Percentiles rank a stretch among this genome's conserved stretches.
phyloP scores from a whole-genome alignment of 1,140 invertebrate genomes.

The Ceratina australensis region DNA sequence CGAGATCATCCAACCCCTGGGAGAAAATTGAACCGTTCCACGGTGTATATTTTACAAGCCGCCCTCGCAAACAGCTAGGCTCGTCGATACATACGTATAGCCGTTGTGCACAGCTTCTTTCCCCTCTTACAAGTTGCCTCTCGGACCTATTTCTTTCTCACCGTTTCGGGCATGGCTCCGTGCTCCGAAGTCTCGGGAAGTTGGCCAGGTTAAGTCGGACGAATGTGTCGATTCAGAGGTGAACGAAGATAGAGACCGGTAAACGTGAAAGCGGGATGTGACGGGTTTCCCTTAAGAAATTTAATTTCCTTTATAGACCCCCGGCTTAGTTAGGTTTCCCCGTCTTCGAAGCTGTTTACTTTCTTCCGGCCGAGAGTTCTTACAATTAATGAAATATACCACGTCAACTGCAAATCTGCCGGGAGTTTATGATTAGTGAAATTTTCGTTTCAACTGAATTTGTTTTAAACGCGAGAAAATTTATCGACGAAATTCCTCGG shows the following conservation, averaged over 20 bases:
- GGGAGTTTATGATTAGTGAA: too few species aligned
- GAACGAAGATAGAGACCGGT: background rate
- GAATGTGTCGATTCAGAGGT: background rate
- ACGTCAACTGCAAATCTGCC: too few species aligned
- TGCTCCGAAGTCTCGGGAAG: background rate
- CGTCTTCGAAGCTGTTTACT: background rate
- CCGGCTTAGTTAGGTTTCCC: background rate
- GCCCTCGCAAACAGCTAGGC: slow-evolving; percentile 6
- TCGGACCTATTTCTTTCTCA: background rate
- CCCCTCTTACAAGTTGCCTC: background rate
- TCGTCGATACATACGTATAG: slow-evolving; percentile 8
- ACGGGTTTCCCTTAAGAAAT: background rate
- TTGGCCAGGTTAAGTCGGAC: background rate
- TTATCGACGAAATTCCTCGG: too few species aligned
- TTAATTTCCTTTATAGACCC: background rate
- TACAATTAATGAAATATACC: background rate
- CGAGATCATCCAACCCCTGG: slow-evolving; percentile 14
- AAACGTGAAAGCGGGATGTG: background rate
- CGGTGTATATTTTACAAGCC: slow-evolving; percentile 26
- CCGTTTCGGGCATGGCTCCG: background rate
- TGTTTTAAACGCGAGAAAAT: too few species aligned
- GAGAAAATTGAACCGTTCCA: slow-evolving; percentile 26
- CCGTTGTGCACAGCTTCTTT: slow-evolving; percentile 4
- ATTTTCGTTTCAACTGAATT: too few species aligned
- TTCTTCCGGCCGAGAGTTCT: background rate